These are phyloP conservation scores for Burhinus oedicnemus DNA, from an alignment of 2,113 vertebrate species.

Conservation along the genomic window DNA sequence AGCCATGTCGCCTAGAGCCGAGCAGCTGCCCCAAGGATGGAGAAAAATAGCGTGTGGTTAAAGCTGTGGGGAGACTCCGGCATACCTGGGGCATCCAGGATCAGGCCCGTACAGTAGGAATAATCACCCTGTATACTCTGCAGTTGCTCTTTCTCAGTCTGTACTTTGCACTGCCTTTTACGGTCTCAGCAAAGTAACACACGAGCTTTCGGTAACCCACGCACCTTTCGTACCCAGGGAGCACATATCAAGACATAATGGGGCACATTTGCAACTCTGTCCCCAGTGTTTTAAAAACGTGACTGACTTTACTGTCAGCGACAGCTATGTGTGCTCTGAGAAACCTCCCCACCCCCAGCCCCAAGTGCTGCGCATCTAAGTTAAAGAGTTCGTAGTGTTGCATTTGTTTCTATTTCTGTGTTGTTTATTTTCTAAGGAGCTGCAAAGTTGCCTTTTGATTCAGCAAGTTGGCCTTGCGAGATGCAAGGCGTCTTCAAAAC, in stretches of 20 bases:
- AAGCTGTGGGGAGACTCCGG: not conserved
- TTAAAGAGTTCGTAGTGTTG: not conserved
- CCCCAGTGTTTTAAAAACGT: constrained; percentile 41
- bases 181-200: not conserved
- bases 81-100: not conserved
- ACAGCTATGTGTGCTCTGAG: not conserved
- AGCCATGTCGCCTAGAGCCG: not conserved
- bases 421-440: not conserved
- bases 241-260: constrained; percentile 34
- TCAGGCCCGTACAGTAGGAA: fast-evolving
- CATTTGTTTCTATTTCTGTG: not conserved
- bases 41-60: not conserved
- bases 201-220: not conserved
- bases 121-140: fast-evolving
- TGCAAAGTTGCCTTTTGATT: not conserved
- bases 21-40: not conserved
- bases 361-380: not conserved
- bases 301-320: constrained; percentile 47
- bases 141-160: not conserved
- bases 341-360: constrained; percentile 16
- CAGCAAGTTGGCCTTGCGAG: not conserved
- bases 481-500: not conserved
- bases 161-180: not conserved
- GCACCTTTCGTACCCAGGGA: constrained; percentile 28
- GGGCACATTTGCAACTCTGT: constrained; percentile 41